A percentile compares a stretch with the other conserved stretches of the same genome.
These are phyloP conservation scores for Lepidurus packardi DNA, from an alignment of 1,140 invertebrate genomes.

Conservation along the genomic window DNA sequence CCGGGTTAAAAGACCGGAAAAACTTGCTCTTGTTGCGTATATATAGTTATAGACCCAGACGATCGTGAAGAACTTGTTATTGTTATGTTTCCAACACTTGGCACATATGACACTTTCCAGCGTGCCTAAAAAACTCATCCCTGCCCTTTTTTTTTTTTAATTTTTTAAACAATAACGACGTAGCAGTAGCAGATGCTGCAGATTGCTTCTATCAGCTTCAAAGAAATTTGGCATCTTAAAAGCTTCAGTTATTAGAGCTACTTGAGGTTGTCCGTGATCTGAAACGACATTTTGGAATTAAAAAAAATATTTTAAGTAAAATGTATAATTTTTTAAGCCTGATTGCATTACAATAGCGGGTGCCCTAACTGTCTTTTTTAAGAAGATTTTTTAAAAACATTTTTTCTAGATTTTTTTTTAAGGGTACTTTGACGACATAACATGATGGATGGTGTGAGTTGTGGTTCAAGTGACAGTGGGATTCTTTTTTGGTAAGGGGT, in stretches of 20 bases:
- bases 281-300: not conserved
- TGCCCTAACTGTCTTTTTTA: not conserved
- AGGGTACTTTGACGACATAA: constrained; percentile 9
- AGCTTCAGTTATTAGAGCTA: not conserved
- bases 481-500: not conserved
- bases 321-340: not conserved
- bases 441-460: constrained; percentile 18
- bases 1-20: not conserved
- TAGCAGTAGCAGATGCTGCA: not conserved
- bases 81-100: not conserved
- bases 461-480: constrained; percentile 4
- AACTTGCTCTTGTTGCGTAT: not conserved
- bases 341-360: not conserved
- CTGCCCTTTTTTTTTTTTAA: not conserved
- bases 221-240: not conserved
- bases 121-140: not conserved
- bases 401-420: not conserved
- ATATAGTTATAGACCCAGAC: not conserved
- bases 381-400: too few species aligned
- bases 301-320: not conserved
- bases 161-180: not conserved
- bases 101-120: not conserved
- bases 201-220: not conserved
- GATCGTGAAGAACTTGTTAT: not conserved
- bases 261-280: not conserved